These are phyloP conservation scores for Papilio helenus DNA, from an alignment of 1,140 invertebrate species.

Conservation along the genomic window DNA sequence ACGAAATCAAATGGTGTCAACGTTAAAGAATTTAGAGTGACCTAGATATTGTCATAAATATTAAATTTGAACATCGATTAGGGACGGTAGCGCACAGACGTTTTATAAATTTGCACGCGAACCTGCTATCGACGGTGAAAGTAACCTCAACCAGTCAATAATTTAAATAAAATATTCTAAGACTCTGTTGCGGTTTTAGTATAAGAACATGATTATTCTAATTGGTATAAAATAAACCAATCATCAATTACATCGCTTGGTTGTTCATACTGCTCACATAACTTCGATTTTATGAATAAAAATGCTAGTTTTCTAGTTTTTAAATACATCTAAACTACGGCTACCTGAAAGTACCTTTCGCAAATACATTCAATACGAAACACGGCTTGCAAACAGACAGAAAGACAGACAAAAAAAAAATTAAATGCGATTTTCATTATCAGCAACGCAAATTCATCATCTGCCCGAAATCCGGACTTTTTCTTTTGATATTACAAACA, in stretches of 20 bases:
- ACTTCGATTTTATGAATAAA: no score
- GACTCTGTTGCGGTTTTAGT: neutral
- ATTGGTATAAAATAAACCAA: neutral
- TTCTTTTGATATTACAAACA: no score
- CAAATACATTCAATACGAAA: neutral
- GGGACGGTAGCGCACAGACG: constrained; percentile 35
- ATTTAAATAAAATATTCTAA: neutral
- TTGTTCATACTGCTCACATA: neutral
- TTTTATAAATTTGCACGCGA: constrained; percentile 38
- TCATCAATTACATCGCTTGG: neutral
- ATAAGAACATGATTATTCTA: neutral
- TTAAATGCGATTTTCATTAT: no score
- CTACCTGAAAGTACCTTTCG: neutral
- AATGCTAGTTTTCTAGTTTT: neutral
- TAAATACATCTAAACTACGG: no score
- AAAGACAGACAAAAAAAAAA: no score
- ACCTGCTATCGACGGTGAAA: neutral
- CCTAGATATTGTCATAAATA: constrained; percentile 47
- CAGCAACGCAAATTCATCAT: no score
- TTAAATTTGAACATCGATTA: constrained; percentile 43
- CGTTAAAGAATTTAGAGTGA: constrained; percentile 31
- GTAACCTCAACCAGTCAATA: neutral
- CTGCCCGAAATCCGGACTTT: no score
- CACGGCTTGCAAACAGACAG: no score
- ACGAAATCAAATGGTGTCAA: constrained; percentile 9